phyloP scores from a whole-genome alignment of 2,113 vertebrate genomes.

The Bucco capensis region DNA sequence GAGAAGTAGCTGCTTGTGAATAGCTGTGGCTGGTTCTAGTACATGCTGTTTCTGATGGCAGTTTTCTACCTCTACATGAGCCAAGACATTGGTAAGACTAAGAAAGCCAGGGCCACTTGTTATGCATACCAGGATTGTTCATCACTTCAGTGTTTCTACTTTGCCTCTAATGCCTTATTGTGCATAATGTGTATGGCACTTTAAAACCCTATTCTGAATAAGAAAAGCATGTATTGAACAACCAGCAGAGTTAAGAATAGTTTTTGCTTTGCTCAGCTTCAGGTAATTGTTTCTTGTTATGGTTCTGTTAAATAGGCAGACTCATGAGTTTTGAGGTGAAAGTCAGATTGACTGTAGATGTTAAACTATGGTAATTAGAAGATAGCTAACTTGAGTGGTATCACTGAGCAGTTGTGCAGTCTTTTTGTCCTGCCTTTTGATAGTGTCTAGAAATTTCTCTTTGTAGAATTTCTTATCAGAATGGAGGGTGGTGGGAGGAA shows the following conservation, averaged over 20 bases:
- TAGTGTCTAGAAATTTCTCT: not conserved
- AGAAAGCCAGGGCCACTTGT: not conserved
- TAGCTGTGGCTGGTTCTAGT: not conserved
- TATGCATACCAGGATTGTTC: not conserved
- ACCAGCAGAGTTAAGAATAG: not conserved
- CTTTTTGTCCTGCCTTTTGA: not conserved
- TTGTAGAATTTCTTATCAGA: not conserved
- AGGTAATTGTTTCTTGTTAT: not conserved
- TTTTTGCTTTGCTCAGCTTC: not conserved
- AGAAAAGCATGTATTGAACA: not conserved
- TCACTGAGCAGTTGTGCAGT: not conserved
- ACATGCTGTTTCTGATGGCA: not conserved
- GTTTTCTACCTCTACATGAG: not conserved
- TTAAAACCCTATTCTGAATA: accelerated
- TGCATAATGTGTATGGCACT: not conserved
- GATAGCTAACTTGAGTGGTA: accelerated
- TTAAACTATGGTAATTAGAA: not conserved
- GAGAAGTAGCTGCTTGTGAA: not conserved
- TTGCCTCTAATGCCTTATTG: not conserved
- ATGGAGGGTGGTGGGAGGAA: not conserved
- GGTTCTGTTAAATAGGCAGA: not conserved
- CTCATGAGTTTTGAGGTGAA: not conserved
- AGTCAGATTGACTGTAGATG: not conserved
- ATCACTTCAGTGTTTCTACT: not conserved
- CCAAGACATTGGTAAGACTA: not conserved